phyloP scores from a whole-genome alignment of 2,797 vertebrate species.

The Pristis pectinata region DNA sequence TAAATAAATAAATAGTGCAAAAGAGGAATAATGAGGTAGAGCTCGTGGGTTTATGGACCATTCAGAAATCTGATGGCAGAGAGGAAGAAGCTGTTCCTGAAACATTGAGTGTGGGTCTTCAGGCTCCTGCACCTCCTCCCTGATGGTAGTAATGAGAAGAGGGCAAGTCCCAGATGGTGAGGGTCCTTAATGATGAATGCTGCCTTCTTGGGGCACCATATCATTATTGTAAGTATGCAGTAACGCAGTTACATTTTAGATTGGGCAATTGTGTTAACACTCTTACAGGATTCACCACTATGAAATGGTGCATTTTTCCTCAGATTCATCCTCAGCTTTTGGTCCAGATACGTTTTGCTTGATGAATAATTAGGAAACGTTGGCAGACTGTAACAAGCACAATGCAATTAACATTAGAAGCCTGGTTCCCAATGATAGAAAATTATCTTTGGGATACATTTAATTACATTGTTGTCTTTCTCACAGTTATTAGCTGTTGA shows the following conservation, averaged over 20 bases:
- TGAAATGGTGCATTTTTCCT: not conserved
- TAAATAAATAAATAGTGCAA: too few species aligned
- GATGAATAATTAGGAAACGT: not conserved
- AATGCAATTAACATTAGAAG: not conserved
- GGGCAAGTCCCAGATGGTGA: too few species aligned
- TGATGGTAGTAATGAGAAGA: too few species aligned
- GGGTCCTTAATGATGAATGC: too few species aligned
- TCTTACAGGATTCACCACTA: not conserved
- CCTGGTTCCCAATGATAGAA: not conserved
- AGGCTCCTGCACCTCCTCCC: too few species aligned
- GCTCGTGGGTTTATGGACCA: too few species aligned
- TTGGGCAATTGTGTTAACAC: not conserved
- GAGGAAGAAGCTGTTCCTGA: too few species aligned
- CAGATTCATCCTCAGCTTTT: not conserved
- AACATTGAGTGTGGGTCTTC: too few species aligned
- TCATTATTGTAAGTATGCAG: not conserved
- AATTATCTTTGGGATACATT: not conserved
- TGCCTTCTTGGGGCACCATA: too few species aligned
- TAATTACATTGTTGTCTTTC: not conserved
- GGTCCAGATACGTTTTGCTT: not conserved
- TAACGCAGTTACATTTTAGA: not conserved
- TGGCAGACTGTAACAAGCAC: not conserved
- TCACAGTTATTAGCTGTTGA: not conserved
- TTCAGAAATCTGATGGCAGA: too few species aligned
- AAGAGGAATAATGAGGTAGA: too few species aligned